phyloP scores from a whole-genome alignment of 2,797 vertebrate genomes.

The Mycteria americana region DNA sequence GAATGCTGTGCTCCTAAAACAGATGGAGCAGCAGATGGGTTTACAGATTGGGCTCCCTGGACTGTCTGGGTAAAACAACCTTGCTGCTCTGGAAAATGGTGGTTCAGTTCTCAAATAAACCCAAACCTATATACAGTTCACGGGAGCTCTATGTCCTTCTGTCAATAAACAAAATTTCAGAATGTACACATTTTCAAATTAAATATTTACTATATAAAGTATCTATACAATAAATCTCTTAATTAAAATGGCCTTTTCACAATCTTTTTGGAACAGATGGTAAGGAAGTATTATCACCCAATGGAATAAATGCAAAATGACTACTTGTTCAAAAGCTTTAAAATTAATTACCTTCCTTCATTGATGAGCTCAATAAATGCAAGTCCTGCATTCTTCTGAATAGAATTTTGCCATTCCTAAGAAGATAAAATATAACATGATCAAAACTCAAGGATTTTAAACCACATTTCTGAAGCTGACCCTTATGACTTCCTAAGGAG shows the following conservation, averaged over 20 bases:
- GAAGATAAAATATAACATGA: constrained; percentile 66
- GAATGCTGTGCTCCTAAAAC: constrained; percentile 63
- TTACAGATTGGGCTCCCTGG: constrained; percentile 77
- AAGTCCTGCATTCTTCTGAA: constrained; percentile 98
- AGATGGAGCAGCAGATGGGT: constrained; percentile 95
- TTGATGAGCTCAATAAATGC: constrained; percentile 99
- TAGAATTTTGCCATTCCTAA: constrained; percentile 99
- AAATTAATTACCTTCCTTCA: constrained; percentile 93
- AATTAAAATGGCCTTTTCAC: constrained; percentile 35
- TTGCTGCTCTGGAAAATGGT: constrained; percentile 38
- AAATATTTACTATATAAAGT: constrained; percentile 11
- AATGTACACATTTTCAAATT: constrained; percentile 26
- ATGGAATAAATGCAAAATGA: constrained; percentile 61
- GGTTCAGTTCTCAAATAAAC: constrained; percentile 47
- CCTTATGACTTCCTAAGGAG: neutral
- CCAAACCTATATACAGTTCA: neutral
- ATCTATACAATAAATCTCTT: constrained; percentile 3
- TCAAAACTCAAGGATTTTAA: constrained; percentile 32
- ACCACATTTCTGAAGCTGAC: constrained; percentile 3
- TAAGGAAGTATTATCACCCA: constrained; percentile 47
- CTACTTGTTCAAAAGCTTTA: constrained; percentile 61
- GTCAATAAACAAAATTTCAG: constrained; percentile 1
- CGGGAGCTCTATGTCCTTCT: neutral
- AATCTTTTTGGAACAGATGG: constrained; percentile 66
- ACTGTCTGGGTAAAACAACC: constrained; percentile 72